Evolutionary conservation across 2,797 vertebrate genomes (phyloP), one percentile per base, ranked within the genome.

Genomic region (Siniperca scherzeri): DNA sequence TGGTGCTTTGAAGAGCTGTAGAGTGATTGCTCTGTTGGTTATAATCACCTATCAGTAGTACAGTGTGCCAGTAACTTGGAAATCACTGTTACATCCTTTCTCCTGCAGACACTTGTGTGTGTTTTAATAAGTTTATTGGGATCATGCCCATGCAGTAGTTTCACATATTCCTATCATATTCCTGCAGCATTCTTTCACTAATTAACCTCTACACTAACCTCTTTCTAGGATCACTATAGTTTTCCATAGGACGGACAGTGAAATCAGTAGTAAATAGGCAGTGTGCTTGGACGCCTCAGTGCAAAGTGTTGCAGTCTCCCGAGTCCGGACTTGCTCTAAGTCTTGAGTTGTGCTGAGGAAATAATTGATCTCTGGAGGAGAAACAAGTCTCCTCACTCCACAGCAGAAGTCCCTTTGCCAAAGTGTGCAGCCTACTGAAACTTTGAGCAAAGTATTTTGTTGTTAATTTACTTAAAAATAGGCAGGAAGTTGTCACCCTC

Each of bases 361-460:
- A 78, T 90, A 88, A 86, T 87, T 88, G 86, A 92, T 90, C 90
- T 85, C 88, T 55, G 68, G 84, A 91, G 86, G 78, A 82, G 56
- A 67, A 59, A 17, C 1, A 6, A 1, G 27, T 69, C 60, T 79
- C 53, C 8, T 46, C 12, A 1, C 70, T 74, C 11, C 25, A 11
- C 76, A 62, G 60, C 48, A 42, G 50, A 59, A 40, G 65, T 48
- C 44, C 27, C 44, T n/a, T 14, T 19, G 4, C 5, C 46, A 10
- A 7, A 72, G 22, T 61, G 76, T 61, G 48, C 57, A 75, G 21
- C 74, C 57, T 38, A 0, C 65, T 85, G 53, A 59, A 90, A 91
- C 60, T 88, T 74, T 82, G 33, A 55, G 46, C 10, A 40, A 53
- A 79, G 64, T 30, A 2, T 77, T 84, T 72, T 30, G 48, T 78